phyloP scores from a whole-genome alignment of 2,797 vertebrate species.

The Lepus oiostolus region DNA sequence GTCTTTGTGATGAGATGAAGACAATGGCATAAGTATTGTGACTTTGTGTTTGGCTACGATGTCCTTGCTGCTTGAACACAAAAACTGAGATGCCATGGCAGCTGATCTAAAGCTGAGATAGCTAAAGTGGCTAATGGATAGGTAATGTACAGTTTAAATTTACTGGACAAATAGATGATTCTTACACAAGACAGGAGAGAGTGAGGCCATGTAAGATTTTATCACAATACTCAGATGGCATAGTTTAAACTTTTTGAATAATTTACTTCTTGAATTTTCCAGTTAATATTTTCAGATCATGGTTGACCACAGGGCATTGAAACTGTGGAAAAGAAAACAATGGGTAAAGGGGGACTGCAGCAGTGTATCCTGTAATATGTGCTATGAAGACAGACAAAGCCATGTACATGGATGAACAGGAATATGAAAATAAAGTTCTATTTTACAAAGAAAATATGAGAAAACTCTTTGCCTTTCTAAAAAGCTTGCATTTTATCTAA shows the following conservation, averaged over 20 bases:
- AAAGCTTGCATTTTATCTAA: not conserved
- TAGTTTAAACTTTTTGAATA: not conserved
- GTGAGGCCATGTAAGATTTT: not conserved
- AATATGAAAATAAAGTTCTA: not conserved
- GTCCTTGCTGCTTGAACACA: not conserved
- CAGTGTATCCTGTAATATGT: not conserved
- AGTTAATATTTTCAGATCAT: not conserved
- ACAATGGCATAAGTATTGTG: not conserved
- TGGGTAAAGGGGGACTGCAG: not conserved
- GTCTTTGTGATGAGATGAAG: not conserved
- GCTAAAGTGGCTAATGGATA: not conserved
- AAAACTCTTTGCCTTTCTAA: not conserved
- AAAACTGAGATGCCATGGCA: not conserved
- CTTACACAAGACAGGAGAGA: not conserved
- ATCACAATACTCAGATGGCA: too few relatives aligned
- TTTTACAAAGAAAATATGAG: constrained; percentile 2
- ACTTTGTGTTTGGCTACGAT: too few relatives aligned
- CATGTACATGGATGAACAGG: not conserved
- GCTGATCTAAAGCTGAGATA: not conserved
- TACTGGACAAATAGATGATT: not conserved
- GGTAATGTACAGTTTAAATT: not conserved
- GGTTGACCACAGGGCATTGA: not conserved
- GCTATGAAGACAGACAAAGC: not conserved
- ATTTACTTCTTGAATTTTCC: not conserved
- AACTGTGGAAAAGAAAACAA: not conserved